Base-by-base conservation (phyloP, 2,888 invertebrate genomes). In the Tachina fera region DNA sequence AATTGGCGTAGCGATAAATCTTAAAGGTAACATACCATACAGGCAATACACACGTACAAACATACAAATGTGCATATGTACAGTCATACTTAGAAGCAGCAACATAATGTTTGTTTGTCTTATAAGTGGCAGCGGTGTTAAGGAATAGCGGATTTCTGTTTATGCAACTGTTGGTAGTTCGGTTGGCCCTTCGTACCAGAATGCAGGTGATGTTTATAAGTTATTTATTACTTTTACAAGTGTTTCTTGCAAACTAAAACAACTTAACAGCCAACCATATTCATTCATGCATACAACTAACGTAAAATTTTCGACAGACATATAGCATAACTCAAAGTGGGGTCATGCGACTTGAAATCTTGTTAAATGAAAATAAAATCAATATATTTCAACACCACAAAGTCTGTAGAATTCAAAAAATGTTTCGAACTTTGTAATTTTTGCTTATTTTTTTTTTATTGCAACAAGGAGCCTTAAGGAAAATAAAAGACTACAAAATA, bases 1-100 rank as follows among this genome's bases (percentile, higher is more conserved):
- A 88, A 88, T 88, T 88, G 88, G 88, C 86, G 86, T 84, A 78
- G 82, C 88, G 88, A 88, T 88, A 88, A 88, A 88, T 88, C 87
- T 87, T 87, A 83, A 84, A 76, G 70, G 68, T n/a, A 68, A 47
- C 68, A 53, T 41, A 45, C 31, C 31, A 31, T 31, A 31, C 31
- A 31, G 31, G 31, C 31, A 31, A 31, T 6, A 31, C 31, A 31
- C 31, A 31, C 31, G 1, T 6, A 31, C n/a, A n/a, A n/a, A n/a
- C 31, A 4, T 4, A 31, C 31, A 31, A 4, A 31, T 4, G 4
- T 31, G 6, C 31, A 31, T 31, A 31, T 6, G 31, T 31, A 31
- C 31, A 31, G 31, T 31, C 31, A 31, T 31, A 31, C 39, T 41
- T 39, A 49, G 19, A 22, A 45, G 49, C 49, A 67, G 31, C 47